phyloP scores from a whole-genome alignment of 2,113 vertebrate species.

The Dascyllus trimaculatus region DNA sequence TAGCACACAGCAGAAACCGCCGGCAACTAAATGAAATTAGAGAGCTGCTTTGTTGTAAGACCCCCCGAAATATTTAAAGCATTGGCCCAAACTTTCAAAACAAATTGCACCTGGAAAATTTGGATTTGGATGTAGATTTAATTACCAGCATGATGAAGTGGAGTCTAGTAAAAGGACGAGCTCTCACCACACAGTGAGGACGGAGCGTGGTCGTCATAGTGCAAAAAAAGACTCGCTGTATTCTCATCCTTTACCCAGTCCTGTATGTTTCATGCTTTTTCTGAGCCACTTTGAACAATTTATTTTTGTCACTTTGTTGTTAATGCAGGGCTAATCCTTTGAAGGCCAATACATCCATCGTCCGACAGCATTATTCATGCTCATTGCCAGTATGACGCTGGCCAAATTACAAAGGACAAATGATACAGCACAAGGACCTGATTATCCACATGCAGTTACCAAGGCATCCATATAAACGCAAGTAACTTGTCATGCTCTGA shows the following conservation, averaged over 20 bases:
- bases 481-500: conserved; percentile 67
- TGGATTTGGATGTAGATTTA: not conserved
- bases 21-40: not conserved
- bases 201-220: not conserved
- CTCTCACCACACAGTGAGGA: no score
- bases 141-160: not conserved
- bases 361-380: conserved; percentile 44
- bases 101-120: not conserved
- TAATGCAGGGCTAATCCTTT: conserved; percentile 45
- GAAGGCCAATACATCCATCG: conserved; percentile 40
- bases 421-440: conserved; percentile 56
- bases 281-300: conserved; percentile 31
- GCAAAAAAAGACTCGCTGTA: no score
- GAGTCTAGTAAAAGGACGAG: conserved; percentile 1
- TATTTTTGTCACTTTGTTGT: conserved; percentile 54
- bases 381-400: conserved; percentile 51
- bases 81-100: not conserved
- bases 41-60: not conserved
- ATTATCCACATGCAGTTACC: conserved; percentile 67
- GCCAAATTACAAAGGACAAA: conserved; percentile 68
- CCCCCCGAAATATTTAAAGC: not conserved
- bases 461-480: conserved; percentile 61
- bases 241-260: not conserved
- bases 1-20: not conserved
- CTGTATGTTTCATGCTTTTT: conserved; percentile 20